Conservation (phyloP, 2,888 invertebrate species). For the Lobophora halterata region DNA sequence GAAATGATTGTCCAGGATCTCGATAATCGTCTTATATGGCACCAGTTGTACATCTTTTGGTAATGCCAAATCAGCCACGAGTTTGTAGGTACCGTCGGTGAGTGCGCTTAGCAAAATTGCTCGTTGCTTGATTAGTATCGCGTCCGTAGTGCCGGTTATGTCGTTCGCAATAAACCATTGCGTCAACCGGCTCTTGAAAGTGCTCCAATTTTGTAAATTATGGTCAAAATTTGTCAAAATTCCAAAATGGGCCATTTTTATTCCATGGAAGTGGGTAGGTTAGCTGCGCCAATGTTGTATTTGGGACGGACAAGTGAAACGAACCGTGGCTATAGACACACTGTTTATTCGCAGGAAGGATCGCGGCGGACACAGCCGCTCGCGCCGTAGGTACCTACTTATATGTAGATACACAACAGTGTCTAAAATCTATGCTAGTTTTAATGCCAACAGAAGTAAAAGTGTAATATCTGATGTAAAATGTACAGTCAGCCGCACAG, state of each 20-base stretch:
- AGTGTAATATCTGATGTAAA: too few species aligned
- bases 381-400: too few species aligned
- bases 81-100: constrained; percentile 1
- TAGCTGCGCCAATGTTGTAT: too few species aligned
- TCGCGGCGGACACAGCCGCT: too few species aligned
- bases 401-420: too few species aligned
- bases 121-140: constrained; percentile 3
- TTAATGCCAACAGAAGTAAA: too few species aligned
- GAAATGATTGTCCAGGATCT: not conserved
- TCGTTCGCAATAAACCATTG: constrained; percentile 17
- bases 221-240: constrained; percentile 6
- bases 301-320: too few species aligned
- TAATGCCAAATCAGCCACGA: not conserved
- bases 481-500: too few species aligned
- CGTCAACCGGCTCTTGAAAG: constrained; percentile 7
- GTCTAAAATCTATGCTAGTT: too few species aligned
- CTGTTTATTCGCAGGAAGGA: too few species aligned
- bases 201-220: constrained; percentile 1
- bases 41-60: not conserved
- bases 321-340: too few species aligned
- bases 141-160: not conserved
- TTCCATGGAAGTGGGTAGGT: too few species aligned
- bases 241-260: constrained; percentile 8
- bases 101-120: constrained; percentile 6
- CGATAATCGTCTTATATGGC: not conserved